Percentiles rank a stretch among this genome's conserved stretches.
Conservation (phyloP, 1,140 invertebrate species). For the Zaprionus taronus region DNA sequence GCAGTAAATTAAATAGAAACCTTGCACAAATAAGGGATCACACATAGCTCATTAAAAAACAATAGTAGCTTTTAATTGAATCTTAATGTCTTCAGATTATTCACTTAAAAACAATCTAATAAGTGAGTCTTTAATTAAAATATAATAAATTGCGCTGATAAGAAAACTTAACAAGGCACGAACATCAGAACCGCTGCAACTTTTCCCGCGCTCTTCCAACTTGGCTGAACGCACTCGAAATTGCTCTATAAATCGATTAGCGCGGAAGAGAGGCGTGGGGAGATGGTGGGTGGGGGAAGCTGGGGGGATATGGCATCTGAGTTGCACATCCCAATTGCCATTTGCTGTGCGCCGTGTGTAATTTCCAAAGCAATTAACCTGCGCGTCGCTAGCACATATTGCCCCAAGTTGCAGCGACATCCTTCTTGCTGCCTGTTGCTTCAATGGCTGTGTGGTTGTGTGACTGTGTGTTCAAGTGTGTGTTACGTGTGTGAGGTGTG, state of each 20-base stretch:
- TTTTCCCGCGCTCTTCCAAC: background rate
- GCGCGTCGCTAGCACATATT: slow-evolving; percentile 40
- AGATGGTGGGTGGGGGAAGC: background rate
- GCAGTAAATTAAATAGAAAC: no score
- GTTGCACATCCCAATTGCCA: slow-evolving; percentile 48
- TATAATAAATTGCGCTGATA: slow-evolving; percentile 1
- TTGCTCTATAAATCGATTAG: slow-evolving; percentile 53
- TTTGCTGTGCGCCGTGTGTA: slow-evolving; percentile 60
- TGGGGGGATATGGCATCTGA: background rate
- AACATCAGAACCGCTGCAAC: background rate
- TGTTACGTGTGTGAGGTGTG: slow-evolving; percentile 7
- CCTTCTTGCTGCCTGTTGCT: slow-evolving; percentile 63
- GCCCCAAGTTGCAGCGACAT: slow-evolving; percentile 54
- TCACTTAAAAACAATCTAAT: background rate
- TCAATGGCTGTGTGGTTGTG: background rate
- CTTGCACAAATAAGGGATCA: background rate
- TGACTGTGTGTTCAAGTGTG: slow-evolving; percentile 2
- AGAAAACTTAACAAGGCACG: slow-evolving; percentile 5
- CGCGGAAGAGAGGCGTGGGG: background rate
- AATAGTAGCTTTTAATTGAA: background rate
- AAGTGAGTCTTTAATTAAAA: slow-evolving; percentile 14
- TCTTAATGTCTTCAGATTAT: background rate
- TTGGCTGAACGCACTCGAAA: slow-evolving; percentile 33
- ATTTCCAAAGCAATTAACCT: slow-evolving; percentile 80
- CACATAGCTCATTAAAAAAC: background rate